These are phyloP conservation scores for Sinocyclocheilus anophthalmus DNA, from an alignment of 2,113 vertebrate genomes.

Conservation along the genomic window DNA sequence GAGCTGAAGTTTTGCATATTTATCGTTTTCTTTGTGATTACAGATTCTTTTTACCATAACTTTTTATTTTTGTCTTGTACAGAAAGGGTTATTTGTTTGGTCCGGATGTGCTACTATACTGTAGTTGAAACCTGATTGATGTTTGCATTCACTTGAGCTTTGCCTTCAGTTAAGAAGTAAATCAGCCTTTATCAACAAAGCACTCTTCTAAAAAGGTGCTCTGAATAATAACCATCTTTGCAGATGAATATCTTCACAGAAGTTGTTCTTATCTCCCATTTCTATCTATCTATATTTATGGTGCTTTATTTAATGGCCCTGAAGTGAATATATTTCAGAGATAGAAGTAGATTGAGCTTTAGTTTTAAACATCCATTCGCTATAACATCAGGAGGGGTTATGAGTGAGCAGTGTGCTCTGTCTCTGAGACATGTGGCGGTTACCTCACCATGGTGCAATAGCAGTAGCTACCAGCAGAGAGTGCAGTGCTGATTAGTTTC, in stretches of 20 bases:
- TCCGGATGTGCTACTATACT: slow-evolving; percentile 25
- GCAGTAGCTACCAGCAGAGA: slow-evolving; percentile 25
- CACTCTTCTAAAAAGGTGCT: neutral
- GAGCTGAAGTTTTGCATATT: slow-evolving; percentile 51
- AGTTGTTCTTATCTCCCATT: neutral
- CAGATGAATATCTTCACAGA: neutral
- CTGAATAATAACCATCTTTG: neutral
- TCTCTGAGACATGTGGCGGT: slow-evolving; percentile 23
- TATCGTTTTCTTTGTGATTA: slow-evolving; percentile 55
- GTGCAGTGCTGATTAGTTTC: neutral
- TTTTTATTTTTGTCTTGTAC: slow-evolving; percentile 48
- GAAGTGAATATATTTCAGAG: slow-evolving; percentile 4
- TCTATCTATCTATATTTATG: neutral
- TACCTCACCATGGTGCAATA: slow-evolving; percentile 10
- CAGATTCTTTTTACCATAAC: slow-evolving; percentile 33
- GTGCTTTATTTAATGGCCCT: neutral
- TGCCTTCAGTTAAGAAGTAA: slow-evolving; percentile 60
- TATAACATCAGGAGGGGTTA: slow-evolving; percentile 31
- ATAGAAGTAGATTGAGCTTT: neutral
- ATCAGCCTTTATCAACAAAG: slow-evolving; percentile 18
- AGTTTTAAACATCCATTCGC: neutral
- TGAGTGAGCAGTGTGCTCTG: slow-evolving; percentile 4
- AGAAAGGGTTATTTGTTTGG: slow-evolving; percentile 6
- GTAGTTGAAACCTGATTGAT: slow-evolving; percentile 38
- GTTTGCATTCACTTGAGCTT: slow-evolving; percentile 62